phyloP scores from a whole-genome alignment of 2,888 invertebrate genomes.

The Drosophila mayaguana region DNA sequence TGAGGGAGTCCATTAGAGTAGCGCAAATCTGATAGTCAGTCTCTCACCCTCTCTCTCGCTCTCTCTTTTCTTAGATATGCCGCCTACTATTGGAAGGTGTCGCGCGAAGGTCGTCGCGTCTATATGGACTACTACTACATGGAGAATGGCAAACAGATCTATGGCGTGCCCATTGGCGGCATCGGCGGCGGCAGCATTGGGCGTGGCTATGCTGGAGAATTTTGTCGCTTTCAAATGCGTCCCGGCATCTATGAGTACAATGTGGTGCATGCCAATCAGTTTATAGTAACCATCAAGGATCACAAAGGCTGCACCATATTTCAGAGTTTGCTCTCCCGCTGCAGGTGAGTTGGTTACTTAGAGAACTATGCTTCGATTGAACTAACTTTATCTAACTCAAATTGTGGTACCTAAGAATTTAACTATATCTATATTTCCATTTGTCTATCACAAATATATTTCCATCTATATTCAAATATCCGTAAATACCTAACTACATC shows the following conservation, averaged over 20 bases:
- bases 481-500: too few species aligned
- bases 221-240: conserved; percentile 95
- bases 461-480: too few species aligned
- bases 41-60: not conserved
- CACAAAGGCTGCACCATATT: conserved; percentile 89
- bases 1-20: conserved; percentile 29
- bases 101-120: conserved; percentile 88
- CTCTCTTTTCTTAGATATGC: conserved; percentile 88
- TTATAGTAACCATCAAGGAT: conserved; percentile 94
- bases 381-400: not conserved
- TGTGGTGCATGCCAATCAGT: conserved; percentile 93
- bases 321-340: conserved; percentile 92
- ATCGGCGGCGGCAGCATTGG: conserved; percentile 92
- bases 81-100: conserved; percentile 89
- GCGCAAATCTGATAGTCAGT: conserved; percentile 29
- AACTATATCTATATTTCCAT: not conserved
- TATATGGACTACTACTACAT: conserved; percentile 92
- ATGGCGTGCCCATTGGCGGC: conserved; percentile 95
- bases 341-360: conserved; percentile 86
- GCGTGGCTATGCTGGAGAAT: conserved; percentile 96
- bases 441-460: not conserved
- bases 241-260: conserved; percentile 96
- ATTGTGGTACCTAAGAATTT: too few species aligned
- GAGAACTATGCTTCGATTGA: not conserved
- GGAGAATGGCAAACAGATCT: conserved; percentile 92